These are phyloP conservation scores for Rotaria macrura DNA, from an alignment of 2,888 invertebrate genomes.

Conservation along the genomic window DNA sequence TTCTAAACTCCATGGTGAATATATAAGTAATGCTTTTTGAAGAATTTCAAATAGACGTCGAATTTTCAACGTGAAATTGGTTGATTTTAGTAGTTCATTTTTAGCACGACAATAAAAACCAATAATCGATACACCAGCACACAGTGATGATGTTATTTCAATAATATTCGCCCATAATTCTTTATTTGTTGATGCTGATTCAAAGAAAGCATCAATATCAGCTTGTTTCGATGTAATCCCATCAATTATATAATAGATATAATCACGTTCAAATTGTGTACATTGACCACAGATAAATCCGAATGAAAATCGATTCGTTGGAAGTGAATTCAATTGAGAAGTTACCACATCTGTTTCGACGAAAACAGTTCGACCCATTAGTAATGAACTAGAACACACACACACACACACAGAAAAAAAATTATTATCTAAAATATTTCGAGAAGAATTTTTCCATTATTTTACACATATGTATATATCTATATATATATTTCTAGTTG, in stretches of 20 bases:
- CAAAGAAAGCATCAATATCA: not conserved
- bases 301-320: not conserved
- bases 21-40: not conserved
- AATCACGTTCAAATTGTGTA: not conserved
- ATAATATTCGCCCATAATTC: constrained; percentile 6
- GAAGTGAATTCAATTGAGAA: not conserved
- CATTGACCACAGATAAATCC: constrained; percentile 1
- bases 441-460: not conserved
- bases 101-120: constrained; percentile 18
- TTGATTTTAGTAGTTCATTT: not conserved
- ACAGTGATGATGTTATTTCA: not conserved
- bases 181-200: not conserved
- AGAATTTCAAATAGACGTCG: constrained; percentile 5
- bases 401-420: no score
- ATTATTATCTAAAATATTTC: not conserved
- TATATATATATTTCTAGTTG: no score
- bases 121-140: constrained; percentile 3
- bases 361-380: constrained; percentile 4
- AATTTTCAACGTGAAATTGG: not conserved
- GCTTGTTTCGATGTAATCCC: not conserved
- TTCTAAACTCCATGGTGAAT: not conserved
- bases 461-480: not conserved
- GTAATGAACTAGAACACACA: not conserved
- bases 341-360: not conserved
- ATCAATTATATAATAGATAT: not conserved